A percentile compares a stretch with the other conserved stretches of the same genome.
phyloP scores from a whole-genome alignment of 2,797 vertebrate species.

The Oceanodroma leucorhoa region DNA sequence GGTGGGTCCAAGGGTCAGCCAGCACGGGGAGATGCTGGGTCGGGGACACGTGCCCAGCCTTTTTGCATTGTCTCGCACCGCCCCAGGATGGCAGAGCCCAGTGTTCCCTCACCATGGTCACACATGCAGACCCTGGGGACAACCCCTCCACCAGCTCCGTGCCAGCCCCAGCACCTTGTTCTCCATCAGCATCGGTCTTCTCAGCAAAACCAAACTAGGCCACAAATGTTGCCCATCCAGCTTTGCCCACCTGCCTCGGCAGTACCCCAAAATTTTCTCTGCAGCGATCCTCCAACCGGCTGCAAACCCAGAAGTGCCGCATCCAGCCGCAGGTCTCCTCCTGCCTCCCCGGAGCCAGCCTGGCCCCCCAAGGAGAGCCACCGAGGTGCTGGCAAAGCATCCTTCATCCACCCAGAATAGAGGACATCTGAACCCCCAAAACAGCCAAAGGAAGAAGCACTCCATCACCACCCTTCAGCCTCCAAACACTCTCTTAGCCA shows the following conservation, averaged over 20 bases:
- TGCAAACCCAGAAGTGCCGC: not conserved
- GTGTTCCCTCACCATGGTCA: not conserved
- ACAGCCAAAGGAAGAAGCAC: not conserved
- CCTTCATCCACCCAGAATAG: not conserved
- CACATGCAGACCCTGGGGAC: not conserved
- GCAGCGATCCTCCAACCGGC: not conserved
- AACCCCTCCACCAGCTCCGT: not conserved
- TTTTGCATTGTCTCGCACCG: not conserved
- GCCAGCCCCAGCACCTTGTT: not conserved
- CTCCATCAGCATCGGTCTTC: not conserved
- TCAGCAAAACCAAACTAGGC: not conserved
- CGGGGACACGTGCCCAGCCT: fast-evolving
- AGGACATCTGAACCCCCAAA: not conserved
- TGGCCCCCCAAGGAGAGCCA: not conserved
- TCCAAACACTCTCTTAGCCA: not conserved
- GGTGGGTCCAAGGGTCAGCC: not conserved
- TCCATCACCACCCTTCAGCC: not conserved
- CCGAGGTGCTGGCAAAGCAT: not conserved
- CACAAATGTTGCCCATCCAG: not conserved
- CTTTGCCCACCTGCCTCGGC: not conserved
- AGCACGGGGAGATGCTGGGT: not conserved
- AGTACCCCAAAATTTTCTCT: not conserved
- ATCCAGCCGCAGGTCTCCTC: not conserved
- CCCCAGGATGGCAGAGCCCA: not conserved
- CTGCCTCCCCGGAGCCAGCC: not conserved